A percentile compares a stretch with the other conserved stretches of the same genome.
Evolutionary conservation across 1,140 invertebrate species (phyloP).

Genomic region (Drosophila tropicalis): DNA sequence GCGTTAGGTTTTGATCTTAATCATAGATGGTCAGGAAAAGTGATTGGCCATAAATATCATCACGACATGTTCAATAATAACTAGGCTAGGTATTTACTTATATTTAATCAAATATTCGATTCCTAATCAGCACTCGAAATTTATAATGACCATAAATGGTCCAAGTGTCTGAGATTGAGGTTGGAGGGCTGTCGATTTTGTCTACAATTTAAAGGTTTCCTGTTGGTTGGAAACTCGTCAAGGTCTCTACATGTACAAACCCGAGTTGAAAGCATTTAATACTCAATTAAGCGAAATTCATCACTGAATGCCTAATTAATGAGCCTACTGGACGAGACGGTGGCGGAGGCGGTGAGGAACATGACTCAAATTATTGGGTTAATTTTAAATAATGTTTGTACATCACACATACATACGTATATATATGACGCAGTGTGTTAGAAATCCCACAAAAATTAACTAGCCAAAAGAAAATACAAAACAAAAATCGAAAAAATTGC

Average conservation of each 20-base stretch:
- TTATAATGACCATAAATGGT: constrained; percentile 29
- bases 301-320: constrained; percentile 34
- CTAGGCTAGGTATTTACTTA: constrained; percentile 11
- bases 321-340: constrained; percentile 22
- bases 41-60: constrained; percentile 31
- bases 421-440: constrained; percentile 2
- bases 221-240: neutral
- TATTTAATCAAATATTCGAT: constrained; percentile 7
- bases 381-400: neutral
- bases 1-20: constrained; percentile 36
- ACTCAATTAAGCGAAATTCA: constrained; percentile 33
- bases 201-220: neutral
- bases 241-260: neutral
- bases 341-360: neutral
- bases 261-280: constrained; percentile 14
- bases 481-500: constrained; percentile 31
- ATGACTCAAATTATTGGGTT: constrained; percentile 12
- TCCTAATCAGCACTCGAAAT: constrained; percentile 33
- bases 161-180: constrained; percentile 36
- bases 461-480: constrained; percentile 20
- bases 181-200: constrained; percentile 1
- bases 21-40: constrained; percentile 24
- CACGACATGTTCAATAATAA: constrained; percentile 35
- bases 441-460: constrained; percentile 19
- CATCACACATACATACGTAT: neutral